phyloP scores from a whole-genome alignment of 2,113 vertebrate genomes.

The Noturus placidus region DNA sequence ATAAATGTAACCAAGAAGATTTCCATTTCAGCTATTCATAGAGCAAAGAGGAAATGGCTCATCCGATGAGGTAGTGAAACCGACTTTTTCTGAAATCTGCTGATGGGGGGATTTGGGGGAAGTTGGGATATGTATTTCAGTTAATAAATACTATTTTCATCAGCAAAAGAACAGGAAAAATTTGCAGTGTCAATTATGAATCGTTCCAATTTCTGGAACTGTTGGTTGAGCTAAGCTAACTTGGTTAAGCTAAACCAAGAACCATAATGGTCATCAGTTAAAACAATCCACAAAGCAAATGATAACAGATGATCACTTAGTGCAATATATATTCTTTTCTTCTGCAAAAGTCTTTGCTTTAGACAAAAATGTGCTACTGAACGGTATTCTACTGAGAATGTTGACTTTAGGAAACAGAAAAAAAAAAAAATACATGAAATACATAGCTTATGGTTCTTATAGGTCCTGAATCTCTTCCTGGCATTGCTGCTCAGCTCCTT shows the following conservation, averaged over 20 bases:
- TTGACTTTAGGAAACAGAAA: not conserved
- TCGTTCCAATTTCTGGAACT: no score
- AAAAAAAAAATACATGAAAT: not conserved
- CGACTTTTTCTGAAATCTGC: conserved; percentile 15
- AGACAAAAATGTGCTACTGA: not conserved
- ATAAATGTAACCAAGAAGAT: conserved; percentile 50
- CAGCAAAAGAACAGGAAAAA: conserved; percentile 65
- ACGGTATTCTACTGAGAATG: not conserved
- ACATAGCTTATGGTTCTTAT: conserved; percentile 3
- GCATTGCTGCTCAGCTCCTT: conserved; percentile 94
- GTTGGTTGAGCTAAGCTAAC: no score
- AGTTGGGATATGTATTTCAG: conserved; percentile 48
- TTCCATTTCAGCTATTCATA: conserved; percentile 69
- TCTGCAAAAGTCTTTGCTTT: not conserved
- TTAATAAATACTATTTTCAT: conserved; percentile 65
- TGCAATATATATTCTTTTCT: conserved; percentile 1
- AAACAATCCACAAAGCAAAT: not conserved
- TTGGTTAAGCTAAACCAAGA: not conserved
- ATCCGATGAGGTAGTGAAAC: conserved; percentile 42
- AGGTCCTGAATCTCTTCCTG: conserved; percentile 96
- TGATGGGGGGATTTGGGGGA: no score
- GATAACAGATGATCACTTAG: conserved; percentile 33
- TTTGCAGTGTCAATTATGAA: conserved; percentile 56
- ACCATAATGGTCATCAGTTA: not conserved
- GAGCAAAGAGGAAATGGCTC: conserved; percentile 65